Evolutionary conservation across 2,888 invertebrate genomes (phyloP), one percentile per base, ranked within the genome.

Genomic region (Gibbula magus): DNA sequence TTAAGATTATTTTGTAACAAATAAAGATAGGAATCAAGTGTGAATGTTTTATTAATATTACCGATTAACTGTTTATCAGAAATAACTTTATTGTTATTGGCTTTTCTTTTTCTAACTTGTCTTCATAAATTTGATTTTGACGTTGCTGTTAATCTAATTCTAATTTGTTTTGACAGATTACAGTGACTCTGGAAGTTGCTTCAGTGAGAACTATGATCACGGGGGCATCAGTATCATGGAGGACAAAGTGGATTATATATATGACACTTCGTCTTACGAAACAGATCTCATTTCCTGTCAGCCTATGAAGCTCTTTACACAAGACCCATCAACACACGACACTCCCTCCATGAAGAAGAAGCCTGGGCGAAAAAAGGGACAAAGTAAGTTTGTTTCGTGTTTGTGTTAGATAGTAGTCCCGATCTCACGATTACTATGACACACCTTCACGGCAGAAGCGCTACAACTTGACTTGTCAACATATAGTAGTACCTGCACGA

Each of bases 291-390:
- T 32, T 20, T 7, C 7, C 2, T 77, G 56, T 45, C 18, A 13
- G 8, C 25, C 25, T 20, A 16, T 45, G 7, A 25, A 53, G 25
- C 29, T 54, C 54, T 51, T 35, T 18, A 20, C 73, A 13, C n/a
- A 25, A 13, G 70, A 78, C 22, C 25, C 29, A 18, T 29, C 74
- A 22, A 13, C 10, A 10, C 74, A 51, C 29, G 25, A 74, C 20
- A 51, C 8, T 8, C 67, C 67, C 78, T 25, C 77, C 8, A 81
- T 83, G 61, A 85, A 84, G 75, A 86, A 87, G 75, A 84, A 88
- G 76, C 90, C 90, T 0, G 90, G 90, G 0, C 82, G 90, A 52
- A 90, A 90, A 76, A 89, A 89, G 83, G 90, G 90, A 16, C 90
- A 90, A 85, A 87, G 89, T 89, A 81, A 82, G 73, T 56, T 13